Evolutionary conservation across 2,113 vertebrate genomes (phyloP), one percentile per base, ranked within the genome.

Genomic region (Rhabdomys dilectus): DNA sequence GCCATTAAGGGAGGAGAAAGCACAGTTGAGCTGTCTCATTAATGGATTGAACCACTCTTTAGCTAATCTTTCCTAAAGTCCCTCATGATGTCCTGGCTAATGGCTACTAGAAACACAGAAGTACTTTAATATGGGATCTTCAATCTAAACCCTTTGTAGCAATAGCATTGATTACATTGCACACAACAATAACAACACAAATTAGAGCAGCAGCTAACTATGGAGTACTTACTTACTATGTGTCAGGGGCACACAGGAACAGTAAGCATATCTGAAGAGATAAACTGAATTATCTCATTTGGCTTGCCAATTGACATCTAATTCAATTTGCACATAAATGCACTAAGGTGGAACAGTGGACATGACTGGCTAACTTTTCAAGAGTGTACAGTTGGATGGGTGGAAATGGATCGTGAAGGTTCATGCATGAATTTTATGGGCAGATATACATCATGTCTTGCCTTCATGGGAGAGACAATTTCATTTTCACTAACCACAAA

Each of bases 61-160:
- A 96, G 84, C 96, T 97, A 95, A 96, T 97, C 81, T 96, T 84
- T 75, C 64, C 95, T 89, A 73, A 92, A 93, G 94, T 97, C 86
- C 92, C 92, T 94, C 92, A 97, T 94, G 96, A 96, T 75, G 64
- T 87, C 77, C 86, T 97, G 80, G 76, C 58, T 94, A 97, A 96
- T 66, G 58, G 93, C 68, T 88, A 88, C 93, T 93, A 87, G 93
- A 94, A 97, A 91, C 72, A 76, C 87, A 78, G 36, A 91, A 84
- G 68, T 58, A 51, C 82, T 94, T 96, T 93, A 94, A 76, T 75
- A 91, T 60, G 58, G 31, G 24, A 22, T 34, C 58, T 53, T 95
- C 87, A 45, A 17, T 94, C 73, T 80, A 93, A 97, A 94, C 78
- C 2, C 88, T 88, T 82, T 73, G 58, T 21, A 78, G 53, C 60